phyloP scores from a whole-genome alignment of 1,140 invertebrate species.

The Rhyacophila brunnea region DNA sequence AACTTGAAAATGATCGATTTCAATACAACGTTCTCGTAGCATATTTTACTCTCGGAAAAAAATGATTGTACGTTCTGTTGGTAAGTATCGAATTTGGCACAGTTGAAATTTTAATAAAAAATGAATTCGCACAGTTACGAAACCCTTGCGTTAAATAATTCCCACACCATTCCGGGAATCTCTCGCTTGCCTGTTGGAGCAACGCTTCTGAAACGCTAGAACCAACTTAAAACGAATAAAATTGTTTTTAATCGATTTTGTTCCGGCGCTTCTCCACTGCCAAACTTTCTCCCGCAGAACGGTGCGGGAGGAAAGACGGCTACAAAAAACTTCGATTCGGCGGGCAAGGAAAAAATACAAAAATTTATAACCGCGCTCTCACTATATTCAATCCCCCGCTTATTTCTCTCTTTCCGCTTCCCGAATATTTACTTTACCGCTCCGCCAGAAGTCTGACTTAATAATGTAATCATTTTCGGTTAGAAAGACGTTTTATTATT shows the following conservation, averaged over 20 bases:
- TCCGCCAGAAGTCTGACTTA: background rate
- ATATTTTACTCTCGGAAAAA: too few relatives aligned
- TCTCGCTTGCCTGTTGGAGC: slow-evolving; percentile 2
- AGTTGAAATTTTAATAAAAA: too few relatives aligned
- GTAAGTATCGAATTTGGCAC: too few relatives aligned
- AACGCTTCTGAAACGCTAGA: slow-evolving; percentile 20
- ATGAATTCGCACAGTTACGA: background rate
- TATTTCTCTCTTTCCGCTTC: background rate
- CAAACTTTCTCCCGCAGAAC: slow-evolving; percentile 1
- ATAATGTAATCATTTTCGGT: too few relatives aligned
- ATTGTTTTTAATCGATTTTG: slow-evolving; percentile 37
- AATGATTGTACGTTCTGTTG: too few relatives aligned
- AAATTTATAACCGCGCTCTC: slow-evolving; percentile 10
- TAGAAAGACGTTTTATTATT: too few relatives aligned
- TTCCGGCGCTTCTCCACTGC: slow-evolving; percentile 17
- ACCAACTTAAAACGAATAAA: slow-evolving; percentile 37
- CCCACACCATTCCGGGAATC: slow-evolving; percentile 24
- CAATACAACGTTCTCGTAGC: too few relatives aligned
- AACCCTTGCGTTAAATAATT: slow-evolving; percentile 25
- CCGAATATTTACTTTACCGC: background rate
- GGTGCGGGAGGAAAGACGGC: background rate
- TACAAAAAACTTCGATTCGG: slow-evolving; percentile 25
- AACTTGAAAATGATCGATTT: too few relatives aligned
- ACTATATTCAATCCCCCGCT: too few relatives aligned
- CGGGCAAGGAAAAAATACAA: slow-evolving; percentile 7